phyloP scores from a whole-genome alignment of 2,888 invertebrate species.

The Tachina grossa region DNA sequence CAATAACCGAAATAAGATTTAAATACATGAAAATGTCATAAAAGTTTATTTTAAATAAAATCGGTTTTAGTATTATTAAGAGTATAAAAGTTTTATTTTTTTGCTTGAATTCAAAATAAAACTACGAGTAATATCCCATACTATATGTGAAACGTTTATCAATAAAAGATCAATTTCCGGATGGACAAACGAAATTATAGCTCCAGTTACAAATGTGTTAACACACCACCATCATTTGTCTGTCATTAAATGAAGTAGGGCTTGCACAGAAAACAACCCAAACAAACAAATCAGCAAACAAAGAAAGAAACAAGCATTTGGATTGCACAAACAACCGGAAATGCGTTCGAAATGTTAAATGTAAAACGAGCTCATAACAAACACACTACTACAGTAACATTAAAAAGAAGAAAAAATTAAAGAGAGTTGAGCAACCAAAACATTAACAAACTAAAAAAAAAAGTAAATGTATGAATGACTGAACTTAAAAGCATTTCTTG shows the following conservation, averaged over 20 bases:
- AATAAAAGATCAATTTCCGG: background rate
- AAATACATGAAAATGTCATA: too few relatives aligned
- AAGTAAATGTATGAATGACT: constrained; percentile 56
- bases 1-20: too few relatives aligned
- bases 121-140: too few relatives aligned
- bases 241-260: constrained; percentile 22
- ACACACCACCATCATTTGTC: constrained; percentile 6
- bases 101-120: too few relatives aligned
- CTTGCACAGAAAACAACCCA: background rate
- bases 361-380: constrained; percentile 53
- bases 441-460: background rate
- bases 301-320: constrained; percentile 36
- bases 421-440: constrained; percentile 15
- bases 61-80: background rate
- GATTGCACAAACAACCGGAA: constrained; percentile 65
- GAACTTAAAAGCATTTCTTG: constrained; percentile 67
- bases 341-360: constrained; percentile 70
- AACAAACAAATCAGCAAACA: constrained; percentile 7
- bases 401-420: constrained; percentile 42
- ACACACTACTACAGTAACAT: constrained; percentile 26
- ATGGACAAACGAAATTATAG: background rate
- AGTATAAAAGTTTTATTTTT: too few relatives aligned
- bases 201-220: constrained; percentile 38
- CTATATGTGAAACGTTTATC: background rate
- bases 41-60: too few relatives aligned